phyloP scores from a whole-genome alignment of 2,797 vertebrate genomes.

The Dryobates pubescens region DNA sequence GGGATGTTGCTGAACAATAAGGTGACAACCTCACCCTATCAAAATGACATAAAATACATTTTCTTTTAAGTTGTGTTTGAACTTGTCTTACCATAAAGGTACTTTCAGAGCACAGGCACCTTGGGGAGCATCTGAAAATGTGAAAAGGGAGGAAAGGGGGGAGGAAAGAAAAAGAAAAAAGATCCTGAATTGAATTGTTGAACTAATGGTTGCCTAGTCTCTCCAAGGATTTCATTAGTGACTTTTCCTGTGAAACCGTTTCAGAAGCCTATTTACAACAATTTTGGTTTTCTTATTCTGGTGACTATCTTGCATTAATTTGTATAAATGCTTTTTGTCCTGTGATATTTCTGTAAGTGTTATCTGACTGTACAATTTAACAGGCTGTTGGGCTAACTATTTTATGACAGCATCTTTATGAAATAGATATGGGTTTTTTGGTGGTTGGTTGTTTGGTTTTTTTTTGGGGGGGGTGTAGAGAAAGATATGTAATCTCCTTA shows the following conservation, averaged over 20 bases:
- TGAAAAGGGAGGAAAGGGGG: neutral
- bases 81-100: slow-evolving; percentile 24
- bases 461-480: neutral
- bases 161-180: neutral
- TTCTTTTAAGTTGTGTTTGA: slow-evolving; percentile 56
- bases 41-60: slow-evolving; percentile 60
- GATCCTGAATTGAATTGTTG: slow-evolving; percentile 28
- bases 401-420: neutral
- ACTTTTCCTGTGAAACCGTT: slow-evolving; percentile 1
- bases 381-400: neutral
- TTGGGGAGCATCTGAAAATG: slow-evolving; percentile 49
- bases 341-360: neutral
- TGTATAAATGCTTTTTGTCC: neutral
- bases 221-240: slow-evolving; percentile 66
- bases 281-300: neutral
- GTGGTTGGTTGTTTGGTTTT: neutral
- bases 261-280: slow-evolving; percentile 38
- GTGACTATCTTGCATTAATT: slow-evolving; percentile 20
- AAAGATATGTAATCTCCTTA: neutral
- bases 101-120: slow-evolving; percentile 37
- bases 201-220: slow-evolving; percentile 36
- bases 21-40: slow-evolving; percentile 42
- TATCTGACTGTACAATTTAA: neutral
- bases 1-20: slow-evolving; percentile 29
- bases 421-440: neutral